A percentile compares a stretch with the other conserved stretches of the same genome.
Conservation (phyloP, 2,113 vertebrate genomes). For the Gymnarchus niloticus region DNA sequence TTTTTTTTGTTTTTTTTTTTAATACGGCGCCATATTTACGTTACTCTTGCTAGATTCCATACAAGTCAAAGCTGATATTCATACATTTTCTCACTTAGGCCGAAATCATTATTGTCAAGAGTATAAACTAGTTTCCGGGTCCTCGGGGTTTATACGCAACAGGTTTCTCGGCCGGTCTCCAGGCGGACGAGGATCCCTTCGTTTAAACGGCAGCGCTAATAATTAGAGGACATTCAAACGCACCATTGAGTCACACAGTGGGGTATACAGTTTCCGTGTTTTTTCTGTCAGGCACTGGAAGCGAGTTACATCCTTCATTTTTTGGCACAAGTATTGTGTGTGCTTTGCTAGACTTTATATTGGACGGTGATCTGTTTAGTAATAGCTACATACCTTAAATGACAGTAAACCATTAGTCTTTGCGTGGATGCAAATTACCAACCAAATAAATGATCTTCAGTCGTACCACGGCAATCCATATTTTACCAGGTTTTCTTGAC, state of each 20-base stretch:
- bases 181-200: neutral
- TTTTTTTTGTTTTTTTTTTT: neutral
- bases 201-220: neutral
- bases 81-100: neutral
- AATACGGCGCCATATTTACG: neutral
- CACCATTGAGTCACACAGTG: constrained; percentile 15
- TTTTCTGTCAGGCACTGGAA: neutral
- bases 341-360: neutral
- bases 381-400: neutral
- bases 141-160: constrained; percentile 14
- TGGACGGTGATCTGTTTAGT: neutral
- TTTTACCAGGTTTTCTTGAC: neutral
- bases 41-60: neutral
- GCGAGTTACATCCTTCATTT: neutral
- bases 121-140: constrained; percentile 1
- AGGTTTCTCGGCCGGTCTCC: constrained; percentile 16
- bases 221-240: constrained; percentile 20
- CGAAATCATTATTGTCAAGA: neutral
- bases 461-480: neutral
- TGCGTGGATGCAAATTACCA: no score
- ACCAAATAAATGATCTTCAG: neutral
- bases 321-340: neutral
- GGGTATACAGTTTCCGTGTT: constrained; percentile 7
- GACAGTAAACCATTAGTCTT: neutral
- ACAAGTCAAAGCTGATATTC: neutral